Evolutionary conservation across 1,140 invertebrate species (phyloP).

Genomic region (Sitodiplosis mosellana): DNA sequence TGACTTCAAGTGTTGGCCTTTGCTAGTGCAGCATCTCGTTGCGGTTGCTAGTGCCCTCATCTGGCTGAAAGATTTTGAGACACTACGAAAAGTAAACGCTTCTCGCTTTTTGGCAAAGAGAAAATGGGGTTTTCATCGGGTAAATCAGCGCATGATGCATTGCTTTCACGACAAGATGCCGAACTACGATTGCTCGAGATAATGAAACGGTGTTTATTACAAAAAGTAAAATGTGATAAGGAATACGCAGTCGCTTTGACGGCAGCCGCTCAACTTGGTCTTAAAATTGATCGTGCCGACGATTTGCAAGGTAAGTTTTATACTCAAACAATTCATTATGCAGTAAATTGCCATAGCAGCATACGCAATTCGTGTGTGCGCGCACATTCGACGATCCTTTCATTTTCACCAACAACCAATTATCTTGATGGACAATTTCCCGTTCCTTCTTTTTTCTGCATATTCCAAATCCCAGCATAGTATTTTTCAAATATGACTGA

Average conservation of each 20-base stretch:
- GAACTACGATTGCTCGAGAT: constrained; percentile 77
- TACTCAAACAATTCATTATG: background rate
- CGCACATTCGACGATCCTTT: too few relatives aligned
- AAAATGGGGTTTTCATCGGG: constrained; percentile 73
- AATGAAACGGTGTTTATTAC: constrained; percentile 65
- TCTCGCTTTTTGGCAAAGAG: background rate
- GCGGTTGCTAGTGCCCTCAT: background rate
- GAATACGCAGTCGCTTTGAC: constrained; percentile 71
- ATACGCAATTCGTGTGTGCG: too few relatives aligned
- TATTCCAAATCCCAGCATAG: too few relatives aligned
- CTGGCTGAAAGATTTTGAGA: background rate
- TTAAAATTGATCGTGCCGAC: constrained; percentile 63
- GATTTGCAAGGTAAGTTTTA: constrained; percentile 50
- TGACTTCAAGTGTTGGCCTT: too few relatives aligned
- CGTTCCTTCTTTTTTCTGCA: too few relatives aligned
- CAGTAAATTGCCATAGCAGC: too few relatives aligned
- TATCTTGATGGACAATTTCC: too few relatives aligned
- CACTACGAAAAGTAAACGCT: background rate
- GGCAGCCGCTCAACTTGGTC: constrained; percentile 56
- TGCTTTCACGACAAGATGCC: constrained; percentile 71
- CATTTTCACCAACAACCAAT: too few relatives aligned
- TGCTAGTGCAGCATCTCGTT: background rate
- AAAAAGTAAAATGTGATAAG: constrained; percentile 75
- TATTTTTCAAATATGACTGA: too few relatives aligned
- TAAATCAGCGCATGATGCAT: constrained; percentile 62